A percentile compares a stretch with the other conserved stretches of the same genome.
These are phyloP conservation scores for Mimachlamys varia DNA, from an alignment of 2,888 invertebrate genomes.

Conservation along the genomic window DNA sequence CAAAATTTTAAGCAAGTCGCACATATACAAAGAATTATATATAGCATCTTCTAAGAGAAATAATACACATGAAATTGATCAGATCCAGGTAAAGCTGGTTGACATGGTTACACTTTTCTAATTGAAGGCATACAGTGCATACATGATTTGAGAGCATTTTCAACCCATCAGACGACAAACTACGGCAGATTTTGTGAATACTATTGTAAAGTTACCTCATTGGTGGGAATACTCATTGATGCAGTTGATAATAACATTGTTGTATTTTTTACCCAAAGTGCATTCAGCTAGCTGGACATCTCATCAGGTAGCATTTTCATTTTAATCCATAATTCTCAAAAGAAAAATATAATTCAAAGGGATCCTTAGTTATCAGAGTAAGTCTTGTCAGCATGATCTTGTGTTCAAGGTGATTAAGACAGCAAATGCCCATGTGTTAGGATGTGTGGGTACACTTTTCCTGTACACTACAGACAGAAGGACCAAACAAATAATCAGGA, in stretches of 20 bases:
- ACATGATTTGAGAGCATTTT: background rate
- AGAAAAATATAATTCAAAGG: too few relatives aligned
- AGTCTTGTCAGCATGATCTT: background rate
- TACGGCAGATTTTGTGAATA: constrained; percentile 24
- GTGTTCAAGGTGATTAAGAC: background rate
- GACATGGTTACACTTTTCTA: background rate
- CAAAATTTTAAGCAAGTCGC: background rate
- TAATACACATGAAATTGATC: background rate
- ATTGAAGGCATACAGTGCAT: constrained; percentile 11
- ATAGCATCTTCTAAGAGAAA: background rate
- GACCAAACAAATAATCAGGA: background rate
- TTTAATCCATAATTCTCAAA: background rate
- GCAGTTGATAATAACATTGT: background rate
- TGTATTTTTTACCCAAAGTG: constrained; percentile 18
- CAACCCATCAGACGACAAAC: background rate
- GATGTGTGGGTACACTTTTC: background rate
- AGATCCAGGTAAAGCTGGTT: background rate
- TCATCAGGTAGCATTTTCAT: background rate
- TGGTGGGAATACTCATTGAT: constrained; percentile 14
- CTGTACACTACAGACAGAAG: background rate
- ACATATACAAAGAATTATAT: background rate
- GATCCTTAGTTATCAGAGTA: background rate
- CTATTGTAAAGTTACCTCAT: constrained; percentile 8
- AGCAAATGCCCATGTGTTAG: background rate
- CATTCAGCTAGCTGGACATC: background rate